Evolutionary conservation across 2,888 invertebrate species (phyloP).

Genomic region (Torymus auratus): DNA sequence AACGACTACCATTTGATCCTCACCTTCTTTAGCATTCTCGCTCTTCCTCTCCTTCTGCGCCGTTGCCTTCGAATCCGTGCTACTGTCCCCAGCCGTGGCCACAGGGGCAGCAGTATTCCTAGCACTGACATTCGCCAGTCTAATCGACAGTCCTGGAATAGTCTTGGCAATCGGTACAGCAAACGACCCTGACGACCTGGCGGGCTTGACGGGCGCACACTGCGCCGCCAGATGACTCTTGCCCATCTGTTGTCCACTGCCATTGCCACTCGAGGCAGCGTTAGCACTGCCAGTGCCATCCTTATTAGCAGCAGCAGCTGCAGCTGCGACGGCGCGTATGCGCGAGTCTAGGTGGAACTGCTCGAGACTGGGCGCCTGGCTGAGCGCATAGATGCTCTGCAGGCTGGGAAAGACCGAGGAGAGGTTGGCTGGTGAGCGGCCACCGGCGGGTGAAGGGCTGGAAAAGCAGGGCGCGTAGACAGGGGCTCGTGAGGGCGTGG

Average conservation of each 20-base stretch:
- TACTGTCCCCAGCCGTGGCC: background rate
- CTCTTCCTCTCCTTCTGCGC: conserved; percentile 17
- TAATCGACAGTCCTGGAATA: conserved; percentile 4
- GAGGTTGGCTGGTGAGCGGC: conserved; percentile 57
- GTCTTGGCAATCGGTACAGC: conserved; percentile 68
- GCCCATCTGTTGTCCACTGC: conserved; percentile 63
- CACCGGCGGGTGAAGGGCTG: conserved; percentile 56
- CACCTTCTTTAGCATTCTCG: conserved; percentile 49
- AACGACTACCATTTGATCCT: background rate
- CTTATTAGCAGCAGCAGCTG: conserved; percentile 33
- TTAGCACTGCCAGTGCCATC: background rate
- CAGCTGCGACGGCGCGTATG: conserved; percentile 19
- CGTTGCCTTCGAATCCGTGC: background rate
- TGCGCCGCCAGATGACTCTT: conserved; percentile 70
- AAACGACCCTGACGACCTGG: conserved; percentile 67
- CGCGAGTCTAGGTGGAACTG: conserved; percentile 67
- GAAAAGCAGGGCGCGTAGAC: conserved; percentile 69
- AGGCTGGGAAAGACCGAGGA: conserved; percentile 67
- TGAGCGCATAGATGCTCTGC: conserved; percentile 65
- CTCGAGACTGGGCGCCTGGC: conserved; percentile 66
- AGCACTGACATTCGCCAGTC: background rate
- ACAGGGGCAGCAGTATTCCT: background rate
- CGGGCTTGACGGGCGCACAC: conserved; percentile 69
- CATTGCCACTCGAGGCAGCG: conserved; percentile 59
- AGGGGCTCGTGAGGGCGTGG: conserved; percentile 64